Evolutionary conservation across 2,797 vertebrate genomes (phyloP), one percentile per base, ranked within the genome.

Genomic region (Pelobates cultripes): DNA sequence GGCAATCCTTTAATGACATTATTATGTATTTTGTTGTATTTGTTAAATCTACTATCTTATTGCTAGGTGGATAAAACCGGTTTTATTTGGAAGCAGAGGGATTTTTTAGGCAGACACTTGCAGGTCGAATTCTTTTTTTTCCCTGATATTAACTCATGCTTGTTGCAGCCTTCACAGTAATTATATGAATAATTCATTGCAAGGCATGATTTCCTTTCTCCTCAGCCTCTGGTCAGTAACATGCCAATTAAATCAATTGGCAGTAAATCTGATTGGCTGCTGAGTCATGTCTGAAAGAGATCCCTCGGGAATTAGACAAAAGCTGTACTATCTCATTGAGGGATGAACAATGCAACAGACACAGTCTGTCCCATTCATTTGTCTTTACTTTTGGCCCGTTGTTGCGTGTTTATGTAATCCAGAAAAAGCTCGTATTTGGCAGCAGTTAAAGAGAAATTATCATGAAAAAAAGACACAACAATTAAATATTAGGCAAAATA

Each of bases 181-280:
- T 84, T 70, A 88, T 92, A 95, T 95, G 92, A 95, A 95, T 95
- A 94, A 95, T 95, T 91, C 93, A 93, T 91, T 44, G 57, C 43
- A 86, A 88, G 88, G 86, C 75, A 77, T 73, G 85, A 89, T 90
- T 83, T 85, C 68, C 70, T 75, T 41, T 77, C 80, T 69, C 75
- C 88, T 43, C 70, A 47, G 79, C 93, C 90, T 88, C 90, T 94
- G 92, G 91, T 92, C 93, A 94, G 89, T 92, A 94, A 94, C 91
- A 96, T 96, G 95, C 94, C 96, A 97, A 97, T 97, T 96, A 95
- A 95, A 96, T 97, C 93, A 95, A 95, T 95, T 88, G 91, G 94
- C 95, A 95, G 94, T 94, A 95, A 95, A 95, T 96, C 94, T 90
- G 89, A 88, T 91, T 94, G 90, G 91, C 89, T 96, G 96, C 97